phyloP scores from a whole-genome alignment of 2,888 invertebrate species.

The Mythimna loreyi region DNA sequence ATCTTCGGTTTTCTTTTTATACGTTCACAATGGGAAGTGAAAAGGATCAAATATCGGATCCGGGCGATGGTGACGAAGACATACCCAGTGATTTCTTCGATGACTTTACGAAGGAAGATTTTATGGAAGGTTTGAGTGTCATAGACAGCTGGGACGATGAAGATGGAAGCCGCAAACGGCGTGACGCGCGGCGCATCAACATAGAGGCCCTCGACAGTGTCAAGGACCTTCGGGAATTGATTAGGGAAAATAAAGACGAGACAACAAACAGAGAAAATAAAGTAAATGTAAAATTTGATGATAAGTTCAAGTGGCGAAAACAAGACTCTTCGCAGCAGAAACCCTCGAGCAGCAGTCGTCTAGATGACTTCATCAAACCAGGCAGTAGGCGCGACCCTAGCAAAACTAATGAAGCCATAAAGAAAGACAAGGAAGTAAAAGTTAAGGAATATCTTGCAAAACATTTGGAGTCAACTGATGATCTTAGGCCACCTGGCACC shows the following conservation, averaged over 20 bases:
- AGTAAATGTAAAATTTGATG: slow-evolving; percentile 26
- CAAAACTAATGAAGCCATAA: slow-evolving; percentile 86
- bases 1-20: slow-evolving; percentile 34
- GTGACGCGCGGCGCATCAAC: slow-evolving; percentile 64
- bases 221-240: slow-evolving; percentile 79
- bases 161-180: slow-evolving; percentile 45
- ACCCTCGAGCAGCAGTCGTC: slow-evolving; percentile 63
- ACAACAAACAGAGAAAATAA: slow-evolving; percentile 20
- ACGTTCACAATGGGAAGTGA: slow-evolving; percentile 60
- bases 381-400: slow-evolving; percentile 85
- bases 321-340: slow-evolving; percentile 31
- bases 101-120: slow-evolving; percentile 85
- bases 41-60: slow-evolving; percentile 66
- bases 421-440: slow-evolving; percentile 85
- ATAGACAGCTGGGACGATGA: slow-evolving; percentile 86
- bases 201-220: slow-evolving; percentile 73
- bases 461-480: slow-evolving; percentile 80
- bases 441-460: slow-evolving; percentile 85
- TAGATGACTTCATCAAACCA: slow-evolving; percentile 82
- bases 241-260: slow-evolving; percentile 65
- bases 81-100: slow-evolving; percentile 88
- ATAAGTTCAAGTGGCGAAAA: slow-evolving; percentile 49
- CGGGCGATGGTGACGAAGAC: slow-evolving; percentile 78
- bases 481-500: slow-evolving; percentile 85
- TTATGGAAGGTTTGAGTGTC: slow-evolving; percentile 87